Base-by-base conservation (phyloP, 2,113 vertebrate species). In the Cromileptes altivelis region DNA sequence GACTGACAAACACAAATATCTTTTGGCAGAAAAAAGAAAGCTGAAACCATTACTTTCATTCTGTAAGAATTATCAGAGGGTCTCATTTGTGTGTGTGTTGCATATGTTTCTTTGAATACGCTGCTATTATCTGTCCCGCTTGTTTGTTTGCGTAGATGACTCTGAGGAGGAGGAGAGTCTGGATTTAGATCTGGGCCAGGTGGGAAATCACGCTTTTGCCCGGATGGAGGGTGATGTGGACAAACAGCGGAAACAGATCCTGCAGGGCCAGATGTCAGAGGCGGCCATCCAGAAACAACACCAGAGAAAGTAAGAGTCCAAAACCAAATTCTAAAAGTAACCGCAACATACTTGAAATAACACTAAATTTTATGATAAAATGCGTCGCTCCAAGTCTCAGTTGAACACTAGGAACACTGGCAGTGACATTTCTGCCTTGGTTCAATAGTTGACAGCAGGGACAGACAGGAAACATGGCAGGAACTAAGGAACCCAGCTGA, bases 151-250 rank as follows among this genome's bases (percentile, higher is more conserved):
- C 65, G 40, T 18, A 97, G 98, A 98, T 57, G 94, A 95, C 75
- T 95, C 95, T 6, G 96, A 97, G 82, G 97, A 98, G 82, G 97
- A 98, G 61, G 97, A 98, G 27, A 96, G 93, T 64, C 91, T 98
- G 91, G 97, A 97, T 68, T 93, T 92, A 4, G 97, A 98, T 84
- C 81, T 99, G 78, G 97, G 96, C 55, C 97, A 97, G 84, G 98
- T 99, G 87, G 98, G 98, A 23, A 97, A 95, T 33, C 98, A 99
- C 40, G 98, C 98, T 13, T 99, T 99, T 78, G 97, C 98, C 62
- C 95, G 97, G 33, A 99, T 99, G 98, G 98, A 99, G 90, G 98
- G 97, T 6, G 98, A 99, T 0, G 96, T 99, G 73, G 98, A 99
- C 94, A 99, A 99, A 83, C 97, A 99, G 89, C 93, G 98, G 63